Base-by-base conservation (phyloP, 2,113 vertebrate genomes). In the Macquaria ambigua region DNA sequence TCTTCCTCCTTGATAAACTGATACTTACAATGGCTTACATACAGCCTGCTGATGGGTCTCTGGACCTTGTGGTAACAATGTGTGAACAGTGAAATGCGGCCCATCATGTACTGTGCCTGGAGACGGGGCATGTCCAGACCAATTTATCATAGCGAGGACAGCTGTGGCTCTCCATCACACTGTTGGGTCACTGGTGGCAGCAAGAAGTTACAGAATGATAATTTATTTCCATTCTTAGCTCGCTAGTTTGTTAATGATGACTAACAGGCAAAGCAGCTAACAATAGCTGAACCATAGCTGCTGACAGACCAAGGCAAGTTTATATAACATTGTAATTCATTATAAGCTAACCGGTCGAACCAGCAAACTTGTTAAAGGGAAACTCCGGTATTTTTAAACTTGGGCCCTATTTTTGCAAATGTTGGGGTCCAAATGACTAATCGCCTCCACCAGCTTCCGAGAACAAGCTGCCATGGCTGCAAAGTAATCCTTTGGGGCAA, bases 1-100 rank as follows among this genome's bases (percentile, higher is more conserved):
- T 82, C 34, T 46, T 81, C 11, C 62, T 59, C 67, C 31, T 41
- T 41, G 11, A 64, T 67, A 37, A 75, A 81, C 37, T 56, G 68
- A 59, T 59, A 28, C 76, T 69, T 68, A 7, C 3, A 58, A 6
- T 31, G 11, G 74, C 79, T 80, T 34, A 67, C 72, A 70, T 62
- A 23, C 16, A 76, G 53, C 55, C 43, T 11, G 41, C 11, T 69
- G 34, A 48, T 53, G 62, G 63, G 53, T 64, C 61, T 69, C 2
- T 53, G 21, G n/a, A 34, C 34, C 39, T 8, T 74, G 28, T 64
- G 56, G 28, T 52, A 12, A 55, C 25, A n/a, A n/a, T 55, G 61
- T 56, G 16, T 59, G n/a, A 63, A 39, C 15, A 41, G 52, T 61
- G 50, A 69, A 74, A 69, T 50, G 37, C 63, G 62, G 5, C 43